phyloP scores from a whole-genome alignment of 2,888 invertebrate species.

The Seira musarum region DNA sequence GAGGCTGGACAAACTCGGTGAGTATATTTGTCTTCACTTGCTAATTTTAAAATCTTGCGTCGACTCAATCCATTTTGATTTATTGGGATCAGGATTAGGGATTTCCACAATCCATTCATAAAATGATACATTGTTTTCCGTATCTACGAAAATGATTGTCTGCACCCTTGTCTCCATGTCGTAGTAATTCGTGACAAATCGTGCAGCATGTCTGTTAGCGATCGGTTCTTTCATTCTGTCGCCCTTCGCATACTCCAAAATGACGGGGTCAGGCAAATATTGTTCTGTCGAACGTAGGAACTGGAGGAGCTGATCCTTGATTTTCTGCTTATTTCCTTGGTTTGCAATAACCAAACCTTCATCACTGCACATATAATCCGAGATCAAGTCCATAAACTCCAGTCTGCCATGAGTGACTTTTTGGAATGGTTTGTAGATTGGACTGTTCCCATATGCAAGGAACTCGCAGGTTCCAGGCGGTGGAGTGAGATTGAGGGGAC shows the following conservation, averaged over 20 bases:
- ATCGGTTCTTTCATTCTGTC: slow-evolving; percentile 30
- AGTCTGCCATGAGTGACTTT: slow-evolving; percentile 27
- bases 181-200: slow-evolving; percentile 45
- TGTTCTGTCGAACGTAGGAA: slow-evolving; percentile 27
- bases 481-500: slow-evolving; percentile 20
- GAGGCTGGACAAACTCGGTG: too few relatives aligned
- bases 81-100: slow-evolving; percentile 63
- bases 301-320: slow-evolving; percentile 27
- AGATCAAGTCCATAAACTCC: slow-evolving; percentile 32
- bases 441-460: slow-evolving; percentile 40
- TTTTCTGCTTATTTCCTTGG: slow-evolving; percentile 14
- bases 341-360: slow-evolving; percentile 17
- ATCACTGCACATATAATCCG: neutral
- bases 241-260: slow-evolving; percentile 25
- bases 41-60: slow-evolving; percentile 23
- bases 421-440: slow-evolving; percentile 27
- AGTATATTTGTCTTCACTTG: too few relatives aligned
- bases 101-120: slow-evolving; percentile 78
- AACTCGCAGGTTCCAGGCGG: slow-evolving; percentile 10
- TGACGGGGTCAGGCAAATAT: slow-evolving; percentile 37
- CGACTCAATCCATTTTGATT: slow-evolving; percentile 69
- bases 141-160: slow-evolving; percentile 79
- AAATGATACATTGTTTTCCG: slow-evolving; percentile 77
- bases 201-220: slow-evolving; percentile 16
- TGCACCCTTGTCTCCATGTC: slow-evolving; percentile 76